Conservation (phyloP, 2,113 vertebrate genomes). For the Lanius ludovicianus region DNA sequence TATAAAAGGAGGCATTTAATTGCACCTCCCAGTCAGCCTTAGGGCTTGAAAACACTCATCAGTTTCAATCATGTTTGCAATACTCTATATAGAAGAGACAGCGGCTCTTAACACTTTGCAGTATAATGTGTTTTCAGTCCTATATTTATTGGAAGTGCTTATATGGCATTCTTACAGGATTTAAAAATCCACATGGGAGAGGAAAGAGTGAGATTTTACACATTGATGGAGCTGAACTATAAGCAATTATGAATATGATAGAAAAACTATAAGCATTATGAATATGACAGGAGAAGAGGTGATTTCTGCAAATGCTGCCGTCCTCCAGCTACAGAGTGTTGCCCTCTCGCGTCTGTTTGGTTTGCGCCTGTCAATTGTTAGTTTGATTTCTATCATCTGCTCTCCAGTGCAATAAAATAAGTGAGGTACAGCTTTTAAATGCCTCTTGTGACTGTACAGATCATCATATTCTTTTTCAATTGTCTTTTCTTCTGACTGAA, state of each 20-base stretch:
- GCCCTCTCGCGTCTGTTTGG: fast-evolving
- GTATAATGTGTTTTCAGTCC: not conserved
- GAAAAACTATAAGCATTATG: not conserved
- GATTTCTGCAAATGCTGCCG: not conserved
- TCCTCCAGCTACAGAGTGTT: not conserved
- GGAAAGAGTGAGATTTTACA: not conserved
- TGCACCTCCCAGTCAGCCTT: slow-evolving; percentile 9
- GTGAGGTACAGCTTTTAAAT: not conserved
- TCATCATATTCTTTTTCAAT: not conserved
- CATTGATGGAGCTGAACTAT: not conserved
- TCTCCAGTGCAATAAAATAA: not conserved
- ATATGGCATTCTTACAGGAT: not conserved
- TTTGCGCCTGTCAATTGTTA: not conserved
- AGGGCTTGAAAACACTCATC: not conserved
- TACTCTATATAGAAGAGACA: not conserved
- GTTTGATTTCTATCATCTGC: not conserved
- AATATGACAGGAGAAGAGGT: not conserved
- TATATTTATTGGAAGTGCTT: not conserved
- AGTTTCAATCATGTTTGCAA: slow-evolving; percentile 4
- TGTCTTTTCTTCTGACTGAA: not conserved
- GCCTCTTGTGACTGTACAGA: not conserved
- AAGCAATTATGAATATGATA: no score
- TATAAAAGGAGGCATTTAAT: slow-evolving; percentile 7
- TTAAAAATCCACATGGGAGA: not conserved
- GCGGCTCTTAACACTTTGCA: not conserved